Base-by-base conservation (phyloP, 1,140 invertebrate species). In the Anoplophora glabripennis region DNA sequence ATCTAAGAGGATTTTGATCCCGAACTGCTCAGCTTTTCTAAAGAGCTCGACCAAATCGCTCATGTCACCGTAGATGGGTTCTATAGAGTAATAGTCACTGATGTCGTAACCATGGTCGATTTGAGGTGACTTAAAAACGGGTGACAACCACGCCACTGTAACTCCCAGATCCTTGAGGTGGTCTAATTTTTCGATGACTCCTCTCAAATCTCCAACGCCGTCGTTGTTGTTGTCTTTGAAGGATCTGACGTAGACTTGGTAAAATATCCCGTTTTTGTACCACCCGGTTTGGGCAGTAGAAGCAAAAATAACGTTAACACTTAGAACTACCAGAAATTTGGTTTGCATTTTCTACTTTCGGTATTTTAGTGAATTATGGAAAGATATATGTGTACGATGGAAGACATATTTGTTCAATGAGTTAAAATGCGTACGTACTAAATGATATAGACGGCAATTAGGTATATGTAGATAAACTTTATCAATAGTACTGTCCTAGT, bases 221-320 rank as follows among this genome's bases (percentile, higher is more conserved):
- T 92, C 86, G 1, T 82, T 86, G 69, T 90, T 80, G 48, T 81
- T 84, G 69, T 94, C 91, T 65, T 86, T 85, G 72, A 90, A 93
- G 1, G 89, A 91, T 49, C 87, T 76, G 0, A 88, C 86, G 70
- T 92, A 90, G 41, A 93, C 84, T 73, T 92, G 89, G 72, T 93
- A 93, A 18, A 92, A 78, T 5, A 84, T 72, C 1, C 82, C 83
- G 33, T 80, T 81, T 61, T 89, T 79, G 84, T 87, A 92, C 90
- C 91, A 93, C 28, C 57, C n/a, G n/a, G n/a, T n/a, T n/a, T n/a
- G n/a, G n/a, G n/a, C n/a, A n/a, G n/a, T n/a, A n/a, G n/a, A n/a
- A n/a, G n/a, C n/a, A n/a, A n/a, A n/a, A n/a, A n/a, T n/a, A n/a
- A n/a, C n/a, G n/a, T n/a, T n/a, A n/a, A n/a, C n/a, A n/a, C n/a